A percentile compares a stretch with the other conserved stretches of the same genome.
These are phyloP conservation scores for Globodera ellingtonae DNA, from an alignment of 1,140 invertebrate genomes.

Conservation along the genomic window DNA sequence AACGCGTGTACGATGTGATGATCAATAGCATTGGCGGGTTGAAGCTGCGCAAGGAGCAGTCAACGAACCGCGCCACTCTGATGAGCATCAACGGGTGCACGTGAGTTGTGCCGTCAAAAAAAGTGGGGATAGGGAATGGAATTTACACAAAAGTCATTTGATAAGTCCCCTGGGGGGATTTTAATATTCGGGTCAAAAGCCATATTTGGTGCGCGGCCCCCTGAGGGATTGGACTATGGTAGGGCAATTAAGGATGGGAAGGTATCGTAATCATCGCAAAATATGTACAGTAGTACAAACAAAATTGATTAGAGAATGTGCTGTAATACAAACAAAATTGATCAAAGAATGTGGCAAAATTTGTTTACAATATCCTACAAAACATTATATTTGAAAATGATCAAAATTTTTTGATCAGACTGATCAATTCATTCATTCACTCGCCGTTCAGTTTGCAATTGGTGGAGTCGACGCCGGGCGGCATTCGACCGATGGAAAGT, in stretches of 20 bases:
- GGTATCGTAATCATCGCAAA: not conserved
- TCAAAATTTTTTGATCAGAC: not conserved
- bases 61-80: conserved; percentile 42
- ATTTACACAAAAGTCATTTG: no score
- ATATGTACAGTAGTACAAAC: no score
- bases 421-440: not conserved
- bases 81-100: conserved; percentile 35
- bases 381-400: no score
- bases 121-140: no score
- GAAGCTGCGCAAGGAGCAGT: conserved; percentile 38
- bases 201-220: no score
- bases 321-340: no score
- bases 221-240: no score
- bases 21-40: conserved; percentile 40
- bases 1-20: conserved; percentile 46
- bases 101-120: not conserved
- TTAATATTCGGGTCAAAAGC: no score
- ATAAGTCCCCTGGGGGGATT: no score
- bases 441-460: conserved; percentile 25
- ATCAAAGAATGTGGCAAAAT: not conserved
- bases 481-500: conserved; percentile 35
- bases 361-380: not conserved
- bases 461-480: conserved; percentile 43
- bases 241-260: no score
- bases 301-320: not conserved